Evolutionary conservation across 2,113 vertebrate genomes (phyloP).

Genomic region (Scytalopus superciliaris): DNA sequence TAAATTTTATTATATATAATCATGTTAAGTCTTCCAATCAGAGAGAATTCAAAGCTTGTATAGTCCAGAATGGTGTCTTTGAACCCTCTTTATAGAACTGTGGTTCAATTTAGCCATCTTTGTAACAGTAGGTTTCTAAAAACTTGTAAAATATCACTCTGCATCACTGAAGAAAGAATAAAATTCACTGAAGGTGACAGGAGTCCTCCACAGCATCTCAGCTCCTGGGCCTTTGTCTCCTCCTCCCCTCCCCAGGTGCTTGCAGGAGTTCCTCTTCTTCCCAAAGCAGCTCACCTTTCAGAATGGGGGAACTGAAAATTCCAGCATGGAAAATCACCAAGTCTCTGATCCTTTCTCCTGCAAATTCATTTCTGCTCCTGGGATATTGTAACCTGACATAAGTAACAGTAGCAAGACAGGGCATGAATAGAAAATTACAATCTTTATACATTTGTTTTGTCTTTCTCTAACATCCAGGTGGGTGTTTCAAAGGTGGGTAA

Average conservation of each 20-base stretch:
- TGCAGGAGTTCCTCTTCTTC: background rate
- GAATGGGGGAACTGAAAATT: background rate
- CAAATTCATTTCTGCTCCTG: background rate
- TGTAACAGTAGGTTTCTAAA: background rate
- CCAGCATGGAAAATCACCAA: background rate
- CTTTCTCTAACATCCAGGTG: background rate
- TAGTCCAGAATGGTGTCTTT: background rate
- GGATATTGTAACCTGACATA: background rate
- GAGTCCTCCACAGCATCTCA: background rate
- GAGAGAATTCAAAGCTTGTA: background rate
- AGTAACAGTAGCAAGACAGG: background rate
- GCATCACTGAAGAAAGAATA: background rate
- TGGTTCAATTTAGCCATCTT: background rate
- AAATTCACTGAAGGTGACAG: background rate
- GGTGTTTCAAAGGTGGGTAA: background rate
- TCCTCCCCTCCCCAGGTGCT: background rate
- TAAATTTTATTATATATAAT: conserved; percentile 10
- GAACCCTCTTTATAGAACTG: background rate
- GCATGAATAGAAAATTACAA: background rate
- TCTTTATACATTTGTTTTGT: background rate
- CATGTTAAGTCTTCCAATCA: background rate
- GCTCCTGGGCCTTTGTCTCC: background rate
- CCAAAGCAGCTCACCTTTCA: background rate
- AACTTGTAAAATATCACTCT: background rate
- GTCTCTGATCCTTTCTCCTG: background rate